Percentiles rank a stretch among this genome's conserved stretches.
Conservation (phyloP, 1,140 invertebrate species). For the Hermatobates lingyangjiaoensis region DNA sequence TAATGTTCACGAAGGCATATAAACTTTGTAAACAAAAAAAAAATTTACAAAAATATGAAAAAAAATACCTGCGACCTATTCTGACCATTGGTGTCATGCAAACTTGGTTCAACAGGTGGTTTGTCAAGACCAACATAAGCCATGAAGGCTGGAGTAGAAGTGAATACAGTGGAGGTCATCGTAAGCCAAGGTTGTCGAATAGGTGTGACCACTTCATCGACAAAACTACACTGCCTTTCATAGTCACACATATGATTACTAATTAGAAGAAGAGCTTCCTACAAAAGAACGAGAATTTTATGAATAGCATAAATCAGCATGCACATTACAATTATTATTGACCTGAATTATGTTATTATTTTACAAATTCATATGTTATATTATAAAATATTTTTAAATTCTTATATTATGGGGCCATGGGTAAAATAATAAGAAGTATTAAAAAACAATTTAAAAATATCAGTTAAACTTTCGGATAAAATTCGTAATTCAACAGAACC, state of each 20-base stretch:
- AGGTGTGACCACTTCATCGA: slow-evolving; percentile 53
- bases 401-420: too few species aligned
- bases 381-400: too few species aligned
- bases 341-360: too few species aligned
- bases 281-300: slow-evolving; percentile 12
- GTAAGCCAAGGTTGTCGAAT: slow-evolving; percentile 38
- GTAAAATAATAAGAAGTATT: too few species aligned
- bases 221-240: slow-evolving; percentile 59
- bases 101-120: slow-evolving; percentile 38
- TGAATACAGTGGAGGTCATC: slow-evolving; percentile 33
- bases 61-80: slow-evolving; percentile 24
- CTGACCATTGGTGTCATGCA: slow-evolving; percentile 35
- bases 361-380: too few species aligned
- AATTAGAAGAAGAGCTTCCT: slow-evolving; percentile 56
- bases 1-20: too few species aligned
- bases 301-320: not conserved
- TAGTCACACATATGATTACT: slow-evolving; percentile 82
- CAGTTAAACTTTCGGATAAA: too few species aligned
- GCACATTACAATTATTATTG: not conserved
- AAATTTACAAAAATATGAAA: too few species aligned
- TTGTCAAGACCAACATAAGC: slow-evolving; percentile 55
- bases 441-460: too few species aligned
- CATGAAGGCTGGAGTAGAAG: slow-evolving; percentile 46
- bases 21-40: too few species aligned
- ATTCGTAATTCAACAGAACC: too few species aligned